These are phyloP conservation scores for Ennomos erosarius DNA, from an alignment of 2,888 invertebrate species.

Conservation along the genomic window DNA sequence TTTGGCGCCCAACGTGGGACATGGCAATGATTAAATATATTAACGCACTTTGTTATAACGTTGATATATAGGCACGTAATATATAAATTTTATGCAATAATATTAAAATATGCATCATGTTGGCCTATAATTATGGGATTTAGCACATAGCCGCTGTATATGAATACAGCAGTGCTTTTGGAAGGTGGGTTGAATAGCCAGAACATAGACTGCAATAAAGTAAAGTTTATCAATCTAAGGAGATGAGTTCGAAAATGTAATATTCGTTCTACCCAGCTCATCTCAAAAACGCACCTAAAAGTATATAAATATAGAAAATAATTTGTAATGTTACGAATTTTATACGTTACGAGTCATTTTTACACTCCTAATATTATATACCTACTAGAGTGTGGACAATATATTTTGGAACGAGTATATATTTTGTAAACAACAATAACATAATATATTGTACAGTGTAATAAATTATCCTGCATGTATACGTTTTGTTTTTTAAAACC, in stretches of 20 bases:
- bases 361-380: conserved; percentile 64
- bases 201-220: too few species aligned
- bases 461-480: conserved; percentile 83
- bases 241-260: too few species aligned
- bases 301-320: conserved; percentile 2
- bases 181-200: too few species aligned
- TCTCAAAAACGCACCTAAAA: too few species aligned
- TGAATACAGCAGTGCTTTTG: too few species aligned
- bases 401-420: conserved; percentile 83
- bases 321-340: conserved; percentile 60
- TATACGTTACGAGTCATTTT: conserved; percentile 66
- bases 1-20: too few species aligned
- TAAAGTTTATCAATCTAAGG: too few species aligned
- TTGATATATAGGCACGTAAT: conserved; percentile 3
- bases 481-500: conserved; percentile 13
- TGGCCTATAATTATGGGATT: conserved; percentile 18
- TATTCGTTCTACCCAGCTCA: too few species aligned
- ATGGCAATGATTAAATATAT: neutral
- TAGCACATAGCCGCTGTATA: conserved; percentile 9
- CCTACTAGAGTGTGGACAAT: conserved; percentile 77
- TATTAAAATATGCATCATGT: conserved; percentile 20
- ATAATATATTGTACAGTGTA: conserved; percentile 83
- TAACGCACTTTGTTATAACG: conserved; percentile 5
- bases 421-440: conserved; percentile 83
- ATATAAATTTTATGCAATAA: conserved; percentile 1